Evolutionary conservation across 2,888 invertebrate species (phyloP).

Genomic region (Callyntrura sp.): DNA sequence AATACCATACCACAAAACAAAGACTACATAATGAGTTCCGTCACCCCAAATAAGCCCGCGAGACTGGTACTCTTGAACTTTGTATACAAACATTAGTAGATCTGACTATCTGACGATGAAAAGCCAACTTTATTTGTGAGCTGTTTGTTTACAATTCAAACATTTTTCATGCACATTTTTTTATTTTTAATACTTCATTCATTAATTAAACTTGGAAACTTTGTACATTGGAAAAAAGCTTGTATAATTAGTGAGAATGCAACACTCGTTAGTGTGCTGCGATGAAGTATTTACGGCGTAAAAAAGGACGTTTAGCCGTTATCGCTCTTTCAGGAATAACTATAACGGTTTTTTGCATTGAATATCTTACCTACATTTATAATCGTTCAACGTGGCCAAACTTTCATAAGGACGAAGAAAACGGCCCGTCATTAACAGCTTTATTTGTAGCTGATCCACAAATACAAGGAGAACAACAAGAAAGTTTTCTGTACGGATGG

Average conservation of each 20-base stretch:
- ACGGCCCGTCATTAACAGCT: slow-evolving; percentile 87
- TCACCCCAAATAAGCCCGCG: too few species aligned
- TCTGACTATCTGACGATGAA: too few species aligned
- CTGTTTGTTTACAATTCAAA: too few species aligned
- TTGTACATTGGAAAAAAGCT: background rate
- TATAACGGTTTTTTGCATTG: slow-evolving; percentile 86
- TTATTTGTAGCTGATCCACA: slow-evolving; percentile 96
- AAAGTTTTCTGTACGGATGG: slow-evolving; percentile 89
- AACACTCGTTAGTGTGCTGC: background rate
- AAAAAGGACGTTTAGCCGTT: slow-evolving; percentile 59
- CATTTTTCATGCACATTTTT: too few species aligned
- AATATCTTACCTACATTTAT: slow-evolving; percentile 88
- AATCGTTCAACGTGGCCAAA: slow-evolving; percentile 86
- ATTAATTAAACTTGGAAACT: too few species aligned
- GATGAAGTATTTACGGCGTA: slow-evolving; percentile 59
- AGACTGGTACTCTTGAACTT: too few species aligned
- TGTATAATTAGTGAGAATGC: background rate
- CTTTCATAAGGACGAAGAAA: slow-evolving; percentile 83
- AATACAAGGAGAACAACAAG: slow-evolving; percentile 93
- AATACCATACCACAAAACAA: too few species aligned
- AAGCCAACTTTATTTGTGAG: too few species aligned
- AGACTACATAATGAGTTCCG: too few species aligned
- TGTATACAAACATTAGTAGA: too few species aligned
- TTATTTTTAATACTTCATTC: too few species aligned
- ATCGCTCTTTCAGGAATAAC: slow-evolving; percentile 63